Percentiles rank a stretch among this genome's conserved stretches.
Evolutionary conservation across 2,888 invertebrate species (phyloP).

Genomic region (Seladonia tumulorum): DNA sequence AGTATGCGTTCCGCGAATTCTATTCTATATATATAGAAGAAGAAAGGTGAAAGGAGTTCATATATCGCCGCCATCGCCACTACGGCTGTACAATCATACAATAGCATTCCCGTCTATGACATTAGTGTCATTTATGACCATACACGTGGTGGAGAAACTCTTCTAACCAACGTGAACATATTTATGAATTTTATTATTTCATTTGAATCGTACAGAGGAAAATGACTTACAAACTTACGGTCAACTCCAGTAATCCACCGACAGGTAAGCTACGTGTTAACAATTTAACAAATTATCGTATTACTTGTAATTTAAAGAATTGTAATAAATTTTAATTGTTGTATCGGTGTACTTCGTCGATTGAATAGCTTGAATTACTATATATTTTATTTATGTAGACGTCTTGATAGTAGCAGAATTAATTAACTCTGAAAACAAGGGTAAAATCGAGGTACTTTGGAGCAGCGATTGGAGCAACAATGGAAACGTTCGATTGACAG

Average conservation of each 20-base stretch:
- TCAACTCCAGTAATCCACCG: conserved; percentile 75
- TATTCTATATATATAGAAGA: too few relatives aligned
- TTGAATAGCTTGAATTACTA: neutral
- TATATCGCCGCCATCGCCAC: too few relatives aligned
- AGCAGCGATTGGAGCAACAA: conserved; percentile 71
- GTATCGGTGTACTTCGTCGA: neutral
- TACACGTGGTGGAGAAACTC: conserved; percentile 23
- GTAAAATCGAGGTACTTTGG: conserved; percentile 72
- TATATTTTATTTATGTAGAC: conserved; percentile 66
- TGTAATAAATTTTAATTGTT: neutral
- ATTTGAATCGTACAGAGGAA: conserved; percentile 23
- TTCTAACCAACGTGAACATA: conserved; percentile 41
- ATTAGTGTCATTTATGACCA: neutral
- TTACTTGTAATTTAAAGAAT: neutral
- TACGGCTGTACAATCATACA: neutral
- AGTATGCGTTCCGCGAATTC: neutral
- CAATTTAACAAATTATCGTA: neutral
- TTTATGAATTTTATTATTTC: conserved; percentile 21
- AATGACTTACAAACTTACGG: conserved; percentile 76
- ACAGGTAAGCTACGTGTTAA: conserved; percentile 71
- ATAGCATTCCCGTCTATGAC: neutral
- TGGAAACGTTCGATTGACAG: conserved; percentile 70
- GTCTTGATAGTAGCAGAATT: conserved; percentile 76
- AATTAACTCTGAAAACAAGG: conserved; percentile 66
- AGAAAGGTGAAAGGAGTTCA: too few relatives aligned